A percentile compares a stretch with the other conserved stretches of the same genome.
Conservation (phyloP, 1,140 invertebrate genomes). For the Drosophila chauvacae region DNA sequence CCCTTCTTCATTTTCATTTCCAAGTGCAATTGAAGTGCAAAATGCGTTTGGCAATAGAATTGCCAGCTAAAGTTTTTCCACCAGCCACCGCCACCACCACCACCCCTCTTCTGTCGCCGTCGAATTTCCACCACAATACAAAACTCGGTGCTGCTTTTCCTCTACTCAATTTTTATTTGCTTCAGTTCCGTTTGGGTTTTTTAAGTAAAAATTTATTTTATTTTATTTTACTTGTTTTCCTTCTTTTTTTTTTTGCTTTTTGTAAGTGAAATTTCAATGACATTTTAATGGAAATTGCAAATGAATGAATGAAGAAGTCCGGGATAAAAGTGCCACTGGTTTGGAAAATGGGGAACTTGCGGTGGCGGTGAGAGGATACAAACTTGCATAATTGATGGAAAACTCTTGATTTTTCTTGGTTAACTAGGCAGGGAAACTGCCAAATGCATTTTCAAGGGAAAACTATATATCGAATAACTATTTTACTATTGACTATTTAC, state of each 20-base stretch:
- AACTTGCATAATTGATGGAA: constrained; percentile 48
- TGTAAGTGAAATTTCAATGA: constrained; percentile 81
- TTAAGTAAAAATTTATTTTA: constrained; percentile 33
- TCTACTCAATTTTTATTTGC: constrained; percentile 40
- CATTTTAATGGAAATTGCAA: constrained; percentile 77
- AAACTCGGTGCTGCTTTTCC: constrained; percentile 48
- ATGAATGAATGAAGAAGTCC: constrained; percentile 31
- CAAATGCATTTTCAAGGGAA: not conserved
- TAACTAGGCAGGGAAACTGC: not conserved
- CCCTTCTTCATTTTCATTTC: constrained; percentile 53
- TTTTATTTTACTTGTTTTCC: not conserved
- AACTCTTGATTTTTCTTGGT: constrained; percentile 7
- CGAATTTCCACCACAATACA: constrained; percentile 43
- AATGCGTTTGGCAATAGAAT: constrained; percentile 64
- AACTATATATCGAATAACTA: not conserved
- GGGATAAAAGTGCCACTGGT: constrained; percentile 1
- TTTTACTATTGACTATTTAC: too few species aligned
- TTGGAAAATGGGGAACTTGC: constrained; percentile 17
- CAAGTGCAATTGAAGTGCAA: constrained; percentile 63
- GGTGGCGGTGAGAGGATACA: constrained; percentile 1
- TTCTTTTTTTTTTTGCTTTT: constrained; percentile 17
- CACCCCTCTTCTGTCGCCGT: not conserved
- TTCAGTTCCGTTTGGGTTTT: constrained; percentile 33
- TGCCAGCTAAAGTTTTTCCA: constrained; percentile 52
- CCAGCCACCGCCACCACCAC: too few species aligned